Conservation (phyloP, 2,797 vertebrate genomes). For the Myiotriccus ornatus region DNA sequence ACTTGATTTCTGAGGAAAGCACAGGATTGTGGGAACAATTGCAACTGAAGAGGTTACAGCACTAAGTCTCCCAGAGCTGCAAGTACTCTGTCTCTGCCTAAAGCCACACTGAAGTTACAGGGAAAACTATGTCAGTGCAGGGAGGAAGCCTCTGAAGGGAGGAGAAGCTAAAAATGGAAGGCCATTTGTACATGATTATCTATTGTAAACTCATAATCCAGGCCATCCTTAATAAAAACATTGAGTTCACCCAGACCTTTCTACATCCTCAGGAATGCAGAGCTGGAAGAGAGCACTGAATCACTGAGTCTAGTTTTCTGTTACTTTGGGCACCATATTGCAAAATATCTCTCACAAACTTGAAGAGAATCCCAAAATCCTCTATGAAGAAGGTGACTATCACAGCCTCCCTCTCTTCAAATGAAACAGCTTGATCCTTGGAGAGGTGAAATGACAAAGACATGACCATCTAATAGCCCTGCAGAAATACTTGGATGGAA, state of each 20-base stretch:
- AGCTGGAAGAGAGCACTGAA: background rate
- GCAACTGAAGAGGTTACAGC: background rate
- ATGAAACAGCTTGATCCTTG: background rate
- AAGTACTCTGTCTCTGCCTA: conserved; percentile 1
- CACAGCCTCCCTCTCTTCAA: background rate
- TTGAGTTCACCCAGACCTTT: conserved; percentile 26
- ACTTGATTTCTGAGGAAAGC: conserved; percentile 5
- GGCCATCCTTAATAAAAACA: conserved; percentile 38
- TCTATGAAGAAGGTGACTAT: background rate
- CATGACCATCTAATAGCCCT: background rate
- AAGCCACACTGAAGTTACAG: background rate
- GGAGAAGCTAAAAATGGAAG: conserved; percentile 45
- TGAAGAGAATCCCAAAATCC: background rate
- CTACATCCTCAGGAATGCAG: conserved; percentile 33
- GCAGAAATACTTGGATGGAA: background rate
- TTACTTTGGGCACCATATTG: conserved; percentile 35
- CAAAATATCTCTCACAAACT: background rate
- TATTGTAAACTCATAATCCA: conserved; percentile 42
- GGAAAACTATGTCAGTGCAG: background rate
- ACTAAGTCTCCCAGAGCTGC: background rate
- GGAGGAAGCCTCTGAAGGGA: conserved; percentile 16
- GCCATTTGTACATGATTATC: conserved; percentile 46
- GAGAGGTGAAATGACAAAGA: background rate
- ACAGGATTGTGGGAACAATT: background rate
- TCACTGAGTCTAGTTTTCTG: background rate